A percentile compares a stretch with the other conserved stretches of the same genome.
Conservation (phyloP, 2,113 vertebrate species). For the Cheilinus undulatus region DNA sequence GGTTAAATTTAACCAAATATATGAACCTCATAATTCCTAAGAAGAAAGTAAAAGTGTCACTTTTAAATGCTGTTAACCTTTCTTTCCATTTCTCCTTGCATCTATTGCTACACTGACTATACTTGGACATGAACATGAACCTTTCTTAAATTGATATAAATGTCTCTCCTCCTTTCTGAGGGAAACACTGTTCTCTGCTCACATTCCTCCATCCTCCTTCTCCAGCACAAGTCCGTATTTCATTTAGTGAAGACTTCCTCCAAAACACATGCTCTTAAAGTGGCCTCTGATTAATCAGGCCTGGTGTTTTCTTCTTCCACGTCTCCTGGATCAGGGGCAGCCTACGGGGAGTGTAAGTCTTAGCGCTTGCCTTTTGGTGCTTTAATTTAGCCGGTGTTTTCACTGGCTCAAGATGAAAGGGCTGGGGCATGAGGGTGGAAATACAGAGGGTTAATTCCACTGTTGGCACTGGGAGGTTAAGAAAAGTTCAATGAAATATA, state of each 20-base stretch:
- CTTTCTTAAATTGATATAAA: conserved; percentile 43
- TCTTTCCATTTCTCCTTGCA: neutral
- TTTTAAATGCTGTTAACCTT: conserved; percentile 1
- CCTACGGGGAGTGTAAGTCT: conserved; percentile 84
- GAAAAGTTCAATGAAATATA: conserved; percentile 88
- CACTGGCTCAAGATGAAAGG: conserved; percentile 91
- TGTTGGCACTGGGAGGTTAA: conserved; percentile 88
- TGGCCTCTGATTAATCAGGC: conserved; percentile 86
- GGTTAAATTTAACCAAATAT: neutral
- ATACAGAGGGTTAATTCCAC: conserved; percentile 87
- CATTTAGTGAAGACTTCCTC: conserved; percentile 94
- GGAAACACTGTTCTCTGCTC: conserved; percentile 72
- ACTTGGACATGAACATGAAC: conserved; percentile 26
- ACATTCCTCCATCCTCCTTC: conserved; percentile 57
- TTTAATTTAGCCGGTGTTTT: conserved; percentile 90
- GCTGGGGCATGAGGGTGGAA: conserved; percentile 73
- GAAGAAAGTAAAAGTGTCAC: neutral
- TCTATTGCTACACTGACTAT: conserved; percentile 3
- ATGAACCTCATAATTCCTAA: neutral
- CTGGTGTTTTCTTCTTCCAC: conserved; percentile 81
- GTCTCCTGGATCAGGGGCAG: conserved; percentile 74
- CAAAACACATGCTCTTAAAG: conserved; percentile 87
- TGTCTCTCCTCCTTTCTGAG: conserved; percentile 17
- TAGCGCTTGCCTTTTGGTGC: conserved; percentile 84
- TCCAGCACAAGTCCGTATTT: conserved; percentile 84